These are phyloP conservation scores for Papilio dardanus DNA, from an alignment of 1,140 invertebrate species.

Conservation along the genomic window DNA sequence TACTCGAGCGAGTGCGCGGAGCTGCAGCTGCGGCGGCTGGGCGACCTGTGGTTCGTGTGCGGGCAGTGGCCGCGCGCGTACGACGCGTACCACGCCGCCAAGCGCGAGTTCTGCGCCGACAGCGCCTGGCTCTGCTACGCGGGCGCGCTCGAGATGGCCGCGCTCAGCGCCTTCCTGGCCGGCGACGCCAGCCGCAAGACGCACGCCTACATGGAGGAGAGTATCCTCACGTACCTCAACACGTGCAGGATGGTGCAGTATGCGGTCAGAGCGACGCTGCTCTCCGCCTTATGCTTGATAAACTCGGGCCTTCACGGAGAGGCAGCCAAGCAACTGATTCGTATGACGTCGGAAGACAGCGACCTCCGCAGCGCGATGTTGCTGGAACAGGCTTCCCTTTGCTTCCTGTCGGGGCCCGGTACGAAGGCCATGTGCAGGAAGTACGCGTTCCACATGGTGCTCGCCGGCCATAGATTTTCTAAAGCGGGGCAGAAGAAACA, in stretches of 20 bases:
- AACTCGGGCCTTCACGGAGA: constrained; percentile 90
- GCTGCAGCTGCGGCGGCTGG: constrained; percentile 94
- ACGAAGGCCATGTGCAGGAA: constrained; percentile 91
- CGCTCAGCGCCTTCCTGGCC: constrained; percentile 95
- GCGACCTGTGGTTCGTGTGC: constrained; percentile 98
- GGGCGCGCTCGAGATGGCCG: constrained; percentile 97
- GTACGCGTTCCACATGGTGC: constrained; percentile 98
- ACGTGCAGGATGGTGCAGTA: constrained; percentile 95
- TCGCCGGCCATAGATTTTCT: constrained; percentile 96
- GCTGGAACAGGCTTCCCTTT: constrained; percentile 97
- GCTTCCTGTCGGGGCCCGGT: constrained; percentile 89
- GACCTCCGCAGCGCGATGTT: constrained; percentile 95
- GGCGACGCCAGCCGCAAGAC: constrained; percentile 89
- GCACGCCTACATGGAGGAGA: constrained; percentile 96
- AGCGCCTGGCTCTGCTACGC: constrained; percentile 98
- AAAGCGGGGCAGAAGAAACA: constrained; percentile 96
- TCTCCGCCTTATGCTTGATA: constrained; percentile 94
- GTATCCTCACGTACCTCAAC: constrained; percentile 94
- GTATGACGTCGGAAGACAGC: constrained; percentile 97
- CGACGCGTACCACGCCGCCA: constrained; percentile 96
- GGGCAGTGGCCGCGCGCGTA: constrained; percentile 96
- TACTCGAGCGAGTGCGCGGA: constrained; percentile 96
- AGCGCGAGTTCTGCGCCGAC: constrained; percentile 97
- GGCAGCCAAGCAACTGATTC: constrained; percentile 95
- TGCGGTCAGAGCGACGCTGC: constrained; percentile 93